Evolutionary conservation across 2,113 vertebrate genomes (phyloP), one percentile per base, ranked within the genome.

Genomic region (Xyliphius kryptos): DNA sequence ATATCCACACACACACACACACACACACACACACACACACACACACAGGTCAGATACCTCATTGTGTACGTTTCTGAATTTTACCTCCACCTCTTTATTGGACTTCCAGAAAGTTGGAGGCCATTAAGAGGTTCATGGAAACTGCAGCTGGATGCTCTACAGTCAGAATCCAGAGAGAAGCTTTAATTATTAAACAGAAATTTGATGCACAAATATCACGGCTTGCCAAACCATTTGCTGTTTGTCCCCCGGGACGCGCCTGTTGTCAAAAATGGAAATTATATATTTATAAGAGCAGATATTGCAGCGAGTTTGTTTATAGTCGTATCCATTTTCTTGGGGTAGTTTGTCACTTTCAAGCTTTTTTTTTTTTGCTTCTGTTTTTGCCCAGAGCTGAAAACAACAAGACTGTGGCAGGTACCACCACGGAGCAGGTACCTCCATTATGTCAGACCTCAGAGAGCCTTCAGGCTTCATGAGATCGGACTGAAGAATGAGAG

Each of bases 221-320:
- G 87, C 87, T 87, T 83, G 80, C 83, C 84, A 85, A 89, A 81
- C 82, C 85, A 82, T 90, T 87, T 81, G 86, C 83, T 81, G 83
- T 80, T 80, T 36, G 65, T 81, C 89, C 90, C 90, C 89, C 15
- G 83, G 89, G 92, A 85, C 87, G 78, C 77, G 79, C 86, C 89
- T 85, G 87, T 91, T 89, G 91, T 93, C 90, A 92, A 89, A 88
- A 88, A 83, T 81, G 85, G 86, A 89, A 92, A 95, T 94, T 89
- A 93, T 91, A 90, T 91, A 93, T 93, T 93, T 91, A 92, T 93
- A 92, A 91, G 83, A 83, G 86, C 78, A 83, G 88, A 91, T 91
- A 92, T 91, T 92, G 91, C 91, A 89, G 88, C 88, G 91, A 89
- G 89, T 92, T 94, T 93, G 90, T 93, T 94, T 93, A 94, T 91